A percentile compares a stretch with the other conserved stretches of the same genome.
phyloP scores from a whole-genome alignment of 2,113 vertebrate genomes.

The Haemorhous mexicanus region DNA sequence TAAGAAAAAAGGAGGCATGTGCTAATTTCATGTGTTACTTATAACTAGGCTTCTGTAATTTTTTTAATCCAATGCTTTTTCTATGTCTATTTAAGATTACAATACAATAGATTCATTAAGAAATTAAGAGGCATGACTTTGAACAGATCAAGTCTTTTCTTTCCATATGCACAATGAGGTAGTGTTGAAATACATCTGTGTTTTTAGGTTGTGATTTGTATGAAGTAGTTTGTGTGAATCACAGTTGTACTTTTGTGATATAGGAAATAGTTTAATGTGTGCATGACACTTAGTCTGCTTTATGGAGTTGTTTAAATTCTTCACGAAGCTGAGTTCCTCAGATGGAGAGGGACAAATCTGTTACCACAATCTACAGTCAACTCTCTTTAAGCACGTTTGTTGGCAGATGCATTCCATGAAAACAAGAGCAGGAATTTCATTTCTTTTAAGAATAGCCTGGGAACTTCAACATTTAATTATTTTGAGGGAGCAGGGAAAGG shows the following conservation, averaged over 20 bases:
- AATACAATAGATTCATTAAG: background rate
- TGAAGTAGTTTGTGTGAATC: background rate
- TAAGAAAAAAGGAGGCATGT: background rate
- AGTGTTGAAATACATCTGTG: background rate
- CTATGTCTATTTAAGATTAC: background rate
- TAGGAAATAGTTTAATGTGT: background rate
- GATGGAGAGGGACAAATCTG: background rate
- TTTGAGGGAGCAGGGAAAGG: background rate
- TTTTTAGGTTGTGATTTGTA: background rate
- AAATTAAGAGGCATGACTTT: background rate
- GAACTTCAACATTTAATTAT: background rate
- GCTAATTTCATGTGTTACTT: background rate
- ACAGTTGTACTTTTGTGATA: background rate
- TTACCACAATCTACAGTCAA: background rate
- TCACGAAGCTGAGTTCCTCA: background rate
- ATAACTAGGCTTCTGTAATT: background rate
- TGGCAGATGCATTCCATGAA: background rate
- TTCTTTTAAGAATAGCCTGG: background rate
- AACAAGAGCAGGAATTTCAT: background rate
- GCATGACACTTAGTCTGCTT: background rate
- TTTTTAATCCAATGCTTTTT: background rate
- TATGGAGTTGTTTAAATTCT: background rate
- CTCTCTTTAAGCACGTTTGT: background rate
- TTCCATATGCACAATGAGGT: background rate
- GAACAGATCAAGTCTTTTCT: background rate